Conservation (phyloP, 2,888 invertebrate species). For the Ceriagrion tenellum region DNA sequence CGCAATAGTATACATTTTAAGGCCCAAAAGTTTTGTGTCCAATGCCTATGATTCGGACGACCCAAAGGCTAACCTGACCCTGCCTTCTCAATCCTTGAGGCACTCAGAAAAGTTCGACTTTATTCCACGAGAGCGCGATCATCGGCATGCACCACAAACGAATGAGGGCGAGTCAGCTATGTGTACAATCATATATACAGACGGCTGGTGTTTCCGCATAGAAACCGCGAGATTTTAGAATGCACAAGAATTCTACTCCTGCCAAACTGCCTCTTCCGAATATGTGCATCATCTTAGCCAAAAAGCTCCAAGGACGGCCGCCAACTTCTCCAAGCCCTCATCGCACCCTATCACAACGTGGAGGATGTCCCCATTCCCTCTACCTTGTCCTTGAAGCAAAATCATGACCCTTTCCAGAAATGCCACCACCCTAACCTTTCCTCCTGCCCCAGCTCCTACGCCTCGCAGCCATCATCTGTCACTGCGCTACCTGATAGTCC, state of each 20-base stretch:
- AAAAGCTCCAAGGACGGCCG: neutral
- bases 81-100: neutral
- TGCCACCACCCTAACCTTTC: neutral
- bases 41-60: neutral
- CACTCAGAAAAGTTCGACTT: neutral
- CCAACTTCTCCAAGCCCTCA: neutral
- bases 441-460: neutral
- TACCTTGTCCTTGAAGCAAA: too few species aligned
- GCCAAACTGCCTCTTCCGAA: neutral
- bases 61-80: neutral
- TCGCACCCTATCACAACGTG: neutral
- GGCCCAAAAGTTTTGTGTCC: neutral
- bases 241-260: neutral
- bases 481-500: conserved; percentile 20
- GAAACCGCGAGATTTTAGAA: neutral
- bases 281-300: neutral
- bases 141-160: neutral
- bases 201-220: neutral
- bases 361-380: too few species aligned
- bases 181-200: neutral
- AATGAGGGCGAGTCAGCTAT: too few species aligned
- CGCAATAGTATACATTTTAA: neutral
- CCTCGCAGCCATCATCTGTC: neutral
- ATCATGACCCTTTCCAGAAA: too few species aligned
- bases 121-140: neutral